phyloP scores from a whole-genome alignment of 2,888 invertebrate genomes.

The Mythimna ferrago region DNA sequence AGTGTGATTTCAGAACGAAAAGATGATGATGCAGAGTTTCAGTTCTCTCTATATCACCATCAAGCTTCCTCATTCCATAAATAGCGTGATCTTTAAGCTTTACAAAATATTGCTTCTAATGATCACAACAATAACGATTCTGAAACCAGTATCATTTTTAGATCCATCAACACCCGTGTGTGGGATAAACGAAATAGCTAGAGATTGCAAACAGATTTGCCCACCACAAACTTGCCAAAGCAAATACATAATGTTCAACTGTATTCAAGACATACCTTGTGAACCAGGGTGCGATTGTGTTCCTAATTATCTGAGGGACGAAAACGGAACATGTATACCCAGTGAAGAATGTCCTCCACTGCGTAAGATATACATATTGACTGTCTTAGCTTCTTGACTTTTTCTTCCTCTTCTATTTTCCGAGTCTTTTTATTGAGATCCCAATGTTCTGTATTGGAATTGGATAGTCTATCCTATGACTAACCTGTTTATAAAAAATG shows the following conservation, averaged over 20 bases:
- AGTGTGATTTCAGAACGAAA: too few relatives aligned
- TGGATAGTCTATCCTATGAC: too few relatives aligned
- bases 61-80: too few relatives aligned
- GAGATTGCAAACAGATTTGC: constrained; percentile 63
- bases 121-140: not conserved
- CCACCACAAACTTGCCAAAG: constrained; percentile 72
- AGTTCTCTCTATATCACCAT: too few relatives aligned
- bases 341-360: constrained; percentile 64
- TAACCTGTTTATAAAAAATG: too few relatives aligned
- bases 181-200: constrained; percentile 64
- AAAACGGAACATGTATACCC: constrained; percentile 65
- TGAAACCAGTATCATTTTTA: constrained; percentile 41
- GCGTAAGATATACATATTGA: constrained; percentile 56
- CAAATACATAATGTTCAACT: constrained; percentile 58
- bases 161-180: constrained; percentile 61
- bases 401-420: not conserved
- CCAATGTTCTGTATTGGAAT: too few relatives aligned
- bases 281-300: constrained; percentile 75
- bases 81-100: too few relatives aligned
- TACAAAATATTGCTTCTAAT: not conserved
- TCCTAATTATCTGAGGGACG: constrained; percentile 69
- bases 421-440: too few relatives aligned
- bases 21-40: too few relatives aligned
- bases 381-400: not conserved
- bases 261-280: constrained; percentile 61